Evolutionary conservation across 92 coral and sea anemone genomes (phyloP), one percentile per base, ranked within the genome.

Genomic region (Heliopora coerulea): DNA sequence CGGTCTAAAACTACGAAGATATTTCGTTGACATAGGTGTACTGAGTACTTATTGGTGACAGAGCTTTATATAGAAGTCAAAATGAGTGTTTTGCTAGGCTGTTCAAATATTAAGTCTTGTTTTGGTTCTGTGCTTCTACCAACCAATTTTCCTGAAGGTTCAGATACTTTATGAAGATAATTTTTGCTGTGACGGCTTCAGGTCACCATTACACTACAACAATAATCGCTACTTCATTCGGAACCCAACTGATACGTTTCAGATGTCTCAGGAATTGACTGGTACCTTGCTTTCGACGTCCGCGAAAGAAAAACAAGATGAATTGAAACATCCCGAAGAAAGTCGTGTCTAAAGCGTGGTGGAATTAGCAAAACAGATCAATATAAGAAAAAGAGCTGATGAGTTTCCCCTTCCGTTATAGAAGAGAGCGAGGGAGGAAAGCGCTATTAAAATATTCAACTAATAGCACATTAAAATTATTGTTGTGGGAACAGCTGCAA

Each of bases 401-500:
- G 50, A 42, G 58, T 54, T 54, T 70, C 75, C 75, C 54, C 54
- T 68, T 68, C 77, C 77, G 77, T 25, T 67, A 39, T 18, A 3
- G 63, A 35, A 52, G 27, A 50, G 35, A 27, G 62, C 54, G 44
- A 8, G 70, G 0, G 10, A 70, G 41, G 77, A 41, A 50, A 37
- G 62, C 33, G 49, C 63, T 70, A 23, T 70, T 70, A 70, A 70
- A 70, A 52, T 70, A 70, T 70, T 70, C 77, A 70, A 70, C 62
- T 70, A 31, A 70, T 70, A 70, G 57, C 77, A 70, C 57, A 70
- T 70, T 70, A 49, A 70, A 54, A 52, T 56, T 13, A 56, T 56
- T 70, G 77, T 54, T 70, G 77, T 70, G 77, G 32, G 77, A 35
- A 70, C 99, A 95, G 96, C 99, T 95, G 99, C 95, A 83, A 83